Percentiles rank a stretch among this genome's conserved stretches.
phyloP scores from a whole-genome alignment of 2,888 invertebrate genomes.

The Leptopterna dolabrata region DNA sequence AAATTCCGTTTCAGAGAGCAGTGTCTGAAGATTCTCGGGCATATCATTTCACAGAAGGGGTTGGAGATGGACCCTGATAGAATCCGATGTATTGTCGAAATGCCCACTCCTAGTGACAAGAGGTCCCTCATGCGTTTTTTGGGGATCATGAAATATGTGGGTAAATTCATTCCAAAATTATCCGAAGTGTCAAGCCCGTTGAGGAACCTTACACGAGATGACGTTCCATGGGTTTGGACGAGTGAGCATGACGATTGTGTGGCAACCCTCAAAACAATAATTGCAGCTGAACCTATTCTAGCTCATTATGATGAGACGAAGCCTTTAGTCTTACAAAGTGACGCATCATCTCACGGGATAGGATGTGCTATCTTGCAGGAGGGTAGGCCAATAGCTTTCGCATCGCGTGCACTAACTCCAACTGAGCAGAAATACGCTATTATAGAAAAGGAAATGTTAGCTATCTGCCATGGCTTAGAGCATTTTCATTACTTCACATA shows the following conservation, averaged over 20 bases:
- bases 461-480: not conserved
- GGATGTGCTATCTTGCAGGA: not conserved
- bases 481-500: slow-evolving; percentile 13
- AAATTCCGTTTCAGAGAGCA: too few species aligned
- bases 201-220: not conserved
- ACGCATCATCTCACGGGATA: not conserved
- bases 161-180: not conserved
- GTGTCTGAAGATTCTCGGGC: too few species aligned
- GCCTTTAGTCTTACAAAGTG: not conserved
- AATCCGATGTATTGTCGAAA: slow-evolving; percentile 18
- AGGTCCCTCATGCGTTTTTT: slow-evolving; percentile 24
- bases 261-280: not conserved
- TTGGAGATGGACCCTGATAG: slow-evolving; percentile 30
- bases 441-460: slow-evolving; percentile 22
- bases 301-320: not conserved
- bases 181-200: not conserved
- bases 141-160: not conserved
- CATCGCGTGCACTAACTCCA: not conserved
- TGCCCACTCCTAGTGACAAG: slow-evolving; percentile 16
- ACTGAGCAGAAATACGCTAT: not conserved
- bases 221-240: not conserved
- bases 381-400: not conserved
- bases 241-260: not conserved
- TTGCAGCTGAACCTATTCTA: not conserved
- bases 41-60: slow-evolving; percentile 15